phyloP scores from a whole-genome alignment of 37 sponge, comb jelly and placozoan species.

The Petrosia ficiformis region DNA sequence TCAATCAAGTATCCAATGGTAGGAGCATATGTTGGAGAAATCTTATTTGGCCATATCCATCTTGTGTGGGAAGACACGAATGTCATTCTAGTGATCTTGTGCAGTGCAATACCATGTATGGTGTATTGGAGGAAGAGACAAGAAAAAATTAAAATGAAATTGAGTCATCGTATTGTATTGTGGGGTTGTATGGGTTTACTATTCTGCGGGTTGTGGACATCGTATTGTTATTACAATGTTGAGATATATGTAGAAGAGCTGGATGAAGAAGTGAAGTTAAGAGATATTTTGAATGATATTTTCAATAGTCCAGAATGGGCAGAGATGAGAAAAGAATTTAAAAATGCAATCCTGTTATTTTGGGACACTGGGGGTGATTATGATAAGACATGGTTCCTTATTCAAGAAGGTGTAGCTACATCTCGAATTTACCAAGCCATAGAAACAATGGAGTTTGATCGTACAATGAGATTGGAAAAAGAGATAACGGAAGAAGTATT shows the following conservation, averaged over 20 bases:
- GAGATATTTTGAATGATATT: conserved; percentile 73
- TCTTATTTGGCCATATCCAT: conserved; percentile 37
- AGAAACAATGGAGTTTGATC: conserved; percentile 35
- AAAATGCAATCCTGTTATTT: conserved; percentile 2
- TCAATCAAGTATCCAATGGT: conserved; percentile 24
- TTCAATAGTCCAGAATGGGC: conserved; percentile 76
- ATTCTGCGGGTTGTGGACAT: conserved; percentile 17
- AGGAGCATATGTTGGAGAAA: conserved; percentile 64
- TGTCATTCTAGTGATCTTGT: conserved; percentile 6
- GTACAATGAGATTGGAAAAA: conserved; percentile 44
- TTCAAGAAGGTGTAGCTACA: not conserved
- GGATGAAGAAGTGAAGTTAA: conserved; percentile 73
- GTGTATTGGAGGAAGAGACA: conserved; percentile 39
- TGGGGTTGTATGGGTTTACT: conserved; percentile 11
- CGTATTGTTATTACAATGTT: conserved; percentile 63
- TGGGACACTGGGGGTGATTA: not conserved
- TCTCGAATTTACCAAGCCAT: conserved; percentile 38
- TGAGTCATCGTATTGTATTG: conserved; percentile 20
- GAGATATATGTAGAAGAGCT: conserved; percentile 57
- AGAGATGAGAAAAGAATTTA: conserved; percentile 51
- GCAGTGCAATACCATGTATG: conserved; percentile 29
- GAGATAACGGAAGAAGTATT: conserved; percentile 51
- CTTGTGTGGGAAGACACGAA: not conserved
- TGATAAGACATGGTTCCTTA: not conserved
- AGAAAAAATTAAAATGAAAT: not conserved